A percentile compares a stretch with the other conserved stretches of the same genome.
These are phyloP conservation scores for Acipenser transmontanus DNA, from an alignment of 2,797 vertebrate species.

Conservation along the genomic window DNA sequence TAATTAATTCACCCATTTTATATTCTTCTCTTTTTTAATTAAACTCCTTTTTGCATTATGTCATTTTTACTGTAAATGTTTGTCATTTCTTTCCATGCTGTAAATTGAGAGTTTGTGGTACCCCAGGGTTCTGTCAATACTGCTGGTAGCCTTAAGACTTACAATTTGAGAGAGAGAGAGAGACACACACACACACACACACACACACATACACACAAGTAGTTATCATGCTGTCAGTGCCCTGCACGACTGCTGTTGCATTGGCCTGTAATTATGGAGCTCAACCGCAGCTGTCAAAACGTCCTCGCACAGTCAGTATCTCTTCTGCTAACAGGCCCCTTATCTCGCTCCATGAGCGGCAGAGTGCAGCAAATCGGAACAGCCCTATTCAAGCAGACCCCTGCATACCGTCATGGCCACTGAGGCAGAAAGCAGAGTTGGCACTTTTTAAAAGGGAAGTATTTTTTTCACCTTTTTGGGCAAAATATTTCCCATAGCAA, in stretches of 20 bases:
- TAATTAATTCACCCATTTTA: too few species aligned
- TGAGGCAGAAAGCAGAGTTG: constrained; percentile 33
- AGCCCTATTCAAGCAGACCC: constrained; percentile 32
- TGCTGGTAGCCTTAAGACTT: constrained; percentile 7
- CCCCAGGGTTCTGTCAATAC: fast-evolving
- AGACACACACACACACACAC: constrained; percentile 11
- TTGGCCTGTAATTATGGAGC: constrained; percentile 18
- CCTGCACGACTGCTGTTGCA: neutral
- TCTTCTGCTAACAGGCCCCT: constrained; percentile 29
- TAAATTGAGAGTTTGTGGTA: neutral
- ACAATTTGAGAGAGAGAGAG: neutral
- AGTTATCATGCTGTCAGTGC: constrained; percentile 6
- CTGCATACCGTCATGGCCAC: constrained; percentile 29
- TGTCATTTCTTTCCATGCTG: too few species aligned
- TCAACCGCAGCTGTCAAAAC: neutral
- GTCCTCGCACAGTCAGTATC: constrained; percentile 6
- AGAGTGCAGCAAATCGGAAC: constrained; percentile 32
- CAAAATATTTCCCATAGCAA: constrained; percentile 33
- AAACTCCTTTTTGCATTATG: too few species aligned
- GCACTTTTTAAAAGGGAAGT: constrained; percentile 19
- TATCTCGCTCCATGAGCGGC: constrained; percentile 27
- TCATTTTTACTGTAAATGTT: too few species aligned
- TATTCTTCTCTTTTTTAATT: too few species aligned
- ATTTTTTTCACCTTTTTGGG: constrained; percentile 1
- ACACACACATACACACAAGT: constrained; percentile 14